Evolutionary conservation across 1,140 invertebrate genomes (phyloP).

Genomic region (Lycorma delicatula): DNA sequence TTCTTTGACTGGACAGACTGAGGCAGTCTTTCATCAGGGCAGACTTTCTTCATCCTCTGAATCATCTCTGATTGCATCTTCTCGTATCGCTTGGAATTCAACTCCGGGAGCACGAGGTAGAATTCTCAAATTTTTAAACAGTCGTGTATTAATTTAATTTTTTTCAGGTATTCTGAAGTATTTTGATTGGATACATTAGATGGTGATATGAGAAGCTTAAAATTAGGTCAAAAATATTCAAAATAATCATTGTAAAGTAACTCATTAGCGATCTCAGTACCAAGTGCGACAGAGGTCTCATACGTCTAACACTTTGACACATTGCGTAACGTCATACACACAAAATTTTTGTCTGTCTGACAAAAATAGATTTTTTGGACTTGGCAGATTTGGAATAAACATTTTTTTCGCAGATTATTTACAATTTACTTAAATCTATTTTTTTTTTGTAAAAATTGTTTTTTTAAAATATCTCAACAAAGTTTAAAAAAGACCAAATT

Average conservation of each 20-base stretch:
- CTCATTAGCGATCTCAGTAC: constrained; percentile 95
- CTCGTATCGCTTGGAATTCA: constrained; percentile 90
- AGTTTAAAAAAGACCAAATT: too few relatives aligned
- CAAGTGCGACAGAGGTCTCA: constrained; percentile 92
- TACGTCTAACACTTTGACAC: constrained; percentile 99
- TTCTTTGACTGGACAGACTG: constrained; percentile 90
- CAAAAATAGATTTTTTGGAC: too few relatives aligned
- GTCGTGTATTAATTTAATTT: constrained; percentile 82
- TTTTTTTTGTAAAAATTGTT: too few relatives aligned
- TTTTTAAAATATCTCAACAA: too few relatives aligned
- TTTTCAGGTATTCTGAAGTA: constrained; percentile 95
- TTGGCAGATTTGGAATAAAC: too few relatives aligned
- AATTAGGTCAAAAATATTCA: constrained; percentile 99
- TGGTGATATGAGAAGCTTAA: constrained; percentile 98
- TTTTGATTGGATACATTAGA: constrained; percentile 99
- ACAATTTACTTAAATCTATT: too few relatives aligned
- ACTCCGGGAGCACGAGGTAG: constrained; percentile 96
- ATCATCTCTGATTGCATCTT: constrained; percentile 82
- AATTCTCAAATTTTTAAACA: constrained; percentile 98
- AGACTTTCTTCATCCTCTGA: constrained; percentile 86
- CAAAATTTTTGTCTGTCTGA: too few relatives aligned
- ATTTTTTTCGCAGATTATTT: too few relatives aligned
- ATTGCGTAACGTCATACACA: constrained; percentile 96
- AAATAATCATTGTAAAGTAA: constrained; percentile 99
- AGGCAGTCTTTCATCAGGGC: constrained; percentile 85